phyloP scores from a whole-genome alignment of 2,113 vertebrate genomes.

The Crocuta crocuta region DNA sequence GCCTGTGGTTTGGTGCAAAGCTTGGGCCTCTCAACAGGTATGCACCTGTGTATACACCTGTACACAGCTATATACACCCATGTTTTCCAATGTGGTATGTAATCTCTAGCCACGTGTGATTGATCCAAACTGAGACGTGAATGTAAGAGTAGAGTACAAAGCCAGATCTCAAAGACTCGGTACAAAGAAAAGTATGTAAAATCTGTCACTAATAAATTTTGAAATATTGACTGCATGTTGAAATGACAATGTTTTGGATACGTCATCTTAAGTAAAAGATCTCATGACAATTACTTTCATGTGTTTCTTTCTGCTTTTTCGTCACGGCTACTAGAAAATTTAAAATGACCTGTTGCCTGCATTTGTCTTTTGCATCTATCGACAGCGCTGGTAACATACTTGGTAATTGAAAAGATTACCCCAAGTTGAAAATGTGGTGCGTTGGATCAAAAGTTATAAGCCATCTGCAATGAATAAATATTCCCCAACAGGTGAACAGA shows the following conservation, averaged over 20 bases:
- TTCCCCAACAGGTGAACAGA: neutral
- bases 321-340: neutral
- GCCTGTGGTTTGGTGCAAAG: neutral
- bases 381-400: neutral
- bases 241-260: slow-evolving; percentile 13
- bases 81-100: neutral
- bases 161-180: neutral
- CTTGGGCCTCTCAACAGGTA: neutral
- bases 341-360: neutral
- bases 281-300: neutral
- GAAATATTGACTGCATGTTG: neutral
- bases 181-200: neutral
- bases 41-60: no score
- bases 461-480: neutral
- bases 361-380: neutral
- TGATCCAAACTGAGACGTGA: neutral
- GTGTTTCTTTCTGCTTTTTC: slow-evolving; percentile 10
- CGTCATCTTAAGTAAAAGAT: neutral
- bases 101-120: neutral
- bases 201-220: neutral
- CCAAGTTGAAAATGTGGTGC: neutral
- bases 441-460: neutral
- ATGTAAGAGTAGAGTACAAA: neutral
- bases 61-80: neutral
- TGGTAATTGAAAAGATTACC: neutral